Evolutionary conservation across 2,888 invertebrate species (phyloP), one percentile per base, ranked within the genome.

Genomic region (Caenorhabditis sp.): DNA sequence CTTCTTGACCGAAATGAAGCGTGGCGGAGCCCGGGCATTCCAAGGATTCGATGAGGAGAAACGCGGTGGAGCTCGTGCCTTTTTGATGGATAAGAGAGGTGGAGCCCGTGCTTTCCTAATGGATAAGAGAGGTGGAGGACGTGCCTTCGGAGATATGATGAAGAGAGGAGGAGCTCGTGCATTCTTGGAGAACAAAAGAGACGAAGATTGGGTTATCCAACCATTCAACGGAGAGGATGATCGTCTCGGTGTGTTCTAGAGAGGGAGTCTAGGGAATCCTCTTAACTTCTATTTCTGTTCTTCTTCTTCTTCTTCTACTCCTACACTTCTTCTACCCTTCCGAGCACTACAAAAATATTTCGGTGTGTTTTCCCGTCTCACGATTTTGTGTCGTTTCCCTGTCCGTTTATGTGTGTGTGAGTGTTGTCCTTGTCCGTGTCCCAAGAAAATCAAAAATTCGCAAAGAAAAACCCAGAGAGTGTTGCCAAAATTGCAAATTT

Each of bases 1-100:
- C 0, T 81, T 80, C 24, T 58, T 80, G 74, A 86, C 64, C 51
- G 85, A 76, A 58, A 63, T 41, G 61, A 83, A 76, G 47, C 69
- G 85, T 28, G 85, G 85, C 26, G 85, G 85, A 63, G 85, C 81
- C 8, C 69, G 85, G 19, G 79, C 80, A 8, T 85, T 82, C 70
- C 54, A 44, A 47, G 73, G 66, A 22, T 64, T 70, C 28, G 58
- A 73, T 28, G 73, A 61, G 1, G 77, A 77, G 31, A 83, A 83
- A 58, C 75, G 83, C 7, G 83, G 80, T 31, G 82, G 82, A 56
- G 82, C 77, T 47, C 69, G 82, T 31, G 84, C 74, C 0, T 80
- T 80, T 47, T 51, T 69, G 47, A 66, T 54, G 54, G 70, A 81
- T 26, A 85, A 85, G 47, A 58, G 85, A 47, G 85, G 74, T 31